These are phyloP conservation scores for Callipepla squamata DNA, from an alignment of 2,113 vertebrate species.

Conservation along the genomic window DNA sequence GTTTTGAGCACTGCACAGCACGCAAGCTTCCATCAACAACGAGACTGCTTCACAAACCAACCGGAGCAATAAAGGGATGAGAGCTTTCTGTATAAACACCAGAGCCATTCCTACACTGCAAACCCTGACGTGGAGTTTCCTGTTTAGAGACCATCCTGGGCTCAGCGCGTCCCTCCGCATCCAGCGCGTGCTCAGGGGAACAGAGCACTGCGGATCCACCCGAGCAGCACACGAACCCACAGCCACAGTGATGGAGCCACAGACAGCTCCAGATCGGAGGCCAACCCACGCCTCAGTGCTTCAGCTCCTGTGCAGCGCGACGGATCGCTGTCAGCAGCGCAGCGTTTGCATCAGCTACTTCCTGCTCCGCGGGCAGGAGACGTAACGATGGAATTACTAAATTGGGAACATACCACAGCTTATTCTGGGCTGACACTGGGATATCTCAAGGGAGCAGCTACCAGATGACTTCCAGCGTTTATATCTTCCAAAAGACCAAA, in stretches of 20 bases:
- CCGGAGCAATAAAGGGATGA: neutral
- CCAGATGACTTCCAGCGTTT: conserved; percentile 23
- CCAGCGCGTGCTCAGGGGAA: neutral
- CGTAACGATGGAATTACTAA: conserved; percentile 52
- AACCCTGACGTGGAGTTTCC: neutral
- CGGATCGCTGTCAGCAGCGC: neutral
- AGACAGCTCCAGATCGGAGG: neutral
- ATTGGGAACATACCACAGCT: conserved; percentile 58
- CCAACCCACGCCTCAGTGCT: neutral
- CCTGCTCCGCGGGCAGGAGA: conserved; percentile 39
- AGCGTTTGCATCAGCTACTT: conserved; percentile 43
- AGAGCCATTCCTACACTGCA: neutral
- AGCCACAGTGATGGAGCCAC: neutral
- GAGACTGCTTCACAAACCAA: neutral
- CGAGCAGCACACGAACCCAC: too few species aligned
- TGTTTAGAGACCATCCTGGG: neutral
- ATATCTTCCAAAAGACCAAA: neutral
- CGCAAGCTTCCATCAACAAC: neutral
- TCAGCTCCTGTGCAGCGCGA: neutral
- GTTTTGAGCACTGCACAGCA: neutral
- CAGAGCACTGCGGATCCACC: rapidly evolving
- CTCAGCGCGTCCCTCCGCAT: rapidly evolving
- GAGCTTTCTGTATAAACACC: neutral
- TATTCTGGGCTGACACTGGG: conserved; percentile 49
- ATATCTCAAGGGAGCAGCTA: conserved; percentile 47